Base-by-base conservation (phyloP, 1,140 invertebrate species). In the Halyomorpha halys region DNA sequence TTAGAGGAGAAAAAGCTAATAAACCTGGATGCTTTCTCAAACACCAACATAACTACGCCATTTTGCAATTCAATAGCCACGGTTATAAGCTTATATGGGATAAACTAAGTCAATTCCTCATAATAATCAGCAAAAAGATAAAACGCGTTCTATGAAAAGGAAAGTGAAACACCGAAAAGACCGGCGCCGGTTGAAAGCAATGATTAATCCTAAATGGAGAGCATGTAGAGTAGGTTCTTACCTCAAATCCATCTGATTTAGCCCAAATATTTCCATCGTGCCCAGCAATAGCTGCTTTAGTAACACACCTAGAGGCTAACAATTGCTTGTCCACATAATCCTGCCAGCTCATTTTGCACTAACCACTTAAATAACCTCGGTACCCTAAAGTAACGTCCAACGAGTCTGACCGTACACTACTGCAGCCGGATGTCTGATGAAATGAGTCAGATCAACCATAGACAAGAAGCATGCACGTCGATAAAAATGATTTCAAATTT, bases 301-400 rank as follows among this genome's bases (percentile, higher is more conserved):
- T 88, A 71, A 93, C 89, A 85, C 89, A 92, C 78, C 85, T 86
- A 73, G 90, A 91, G 73, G 90, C 90, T 79, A 94, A 82, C 80
- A 95, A 86, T 81, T 96, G 91, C 83, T 93, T 94, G 81, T 94
- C 91, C 76, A 96, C 90, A 82, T 96, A 96, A 86, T 93, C 90
- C 87, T 95, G 91, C 92, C 92, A 96, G 85, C 90, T 94, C 91
- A 94, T 95, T 75, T 77, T 86, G 74, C 54, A 62, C 63, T 63
- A 44, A 65, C 21, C 59, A 65, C 64, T 65, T 30, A 59, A 59
- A 60, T 34, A 53, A 60, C 25, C 5, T 44, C 59, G 59, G 18
- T 30, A 59, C 54, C 27, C 59, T 64, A 64, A 39, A 39, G 34
- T 44, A 60, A 49, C 44, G n/a, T 53, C 45, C 63, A 30, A 64